Evolutionary conservation across 1,140 invertebrate species (phyloP).

Genomic region (Drosophila sucinea): DNA sequence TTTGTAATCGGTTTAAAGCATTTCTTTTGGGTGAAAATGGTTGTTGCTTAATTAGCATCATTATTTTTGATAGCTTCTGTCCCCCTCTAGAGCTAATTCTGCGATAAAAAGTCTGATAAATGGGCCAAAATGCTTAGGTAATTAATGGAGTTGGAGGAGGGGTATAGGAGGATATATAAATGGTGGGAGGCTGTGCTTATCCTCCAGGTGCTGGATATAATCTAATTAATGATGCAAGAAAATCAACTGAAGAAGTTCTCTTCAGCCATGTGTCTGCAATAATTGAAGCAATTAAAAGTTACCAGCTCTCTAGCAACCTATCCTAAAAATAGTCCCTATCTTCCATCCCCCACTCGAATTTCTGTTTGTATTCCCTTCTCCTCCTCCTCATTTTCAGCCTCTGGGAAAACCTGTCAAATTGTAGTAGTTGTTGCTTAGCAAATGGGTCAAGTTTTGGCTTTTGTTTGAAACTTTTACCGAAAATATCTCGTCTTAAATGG

Average conservation of each 20-base stretch:
- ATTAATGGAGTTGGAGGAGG: conserved; percentile 55
- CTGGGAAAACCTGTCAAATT: conserved; percentile 1
- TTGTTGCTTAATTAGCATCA: conserved; percentile 75
- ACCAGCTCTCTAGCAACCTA: conserved; percentile 19
- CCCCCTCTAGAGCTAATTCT: conserved; percentile 7
- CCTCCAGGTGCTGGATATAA: conserved; percentile 39
- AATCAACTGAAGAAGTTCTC: conserved; percentile 16
- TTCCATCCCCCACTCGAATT: conserved; percentile 23
- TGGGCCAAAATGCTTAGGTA: conserved; percentile 51
- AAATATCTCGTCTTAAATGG: conserved; percentile 40
- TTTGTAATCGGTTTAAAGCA: conserved; percentile 70
- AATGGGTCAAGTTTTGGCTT: conserved; percentile 26
- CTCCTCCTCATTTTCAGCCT: background rate
- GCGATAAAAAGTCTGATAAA: conserved; percentile 52
- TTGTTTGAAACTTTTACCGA: conserved; percentile 42
- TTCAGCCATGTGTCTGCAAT: conserved; percentile 6
- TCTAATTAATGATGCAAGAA: conserved; percentile 58
- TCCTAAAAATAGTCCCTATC: background rate
- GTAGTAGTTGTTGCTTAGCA: conserved; percentile 8
- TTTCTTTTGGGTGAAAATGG: conserved; percentile 47
- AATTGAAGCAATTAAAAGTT: conserved; percentile 60
- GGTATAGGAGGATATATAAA: background rate
- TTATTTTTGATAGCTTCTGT: conserved; percentile 74
- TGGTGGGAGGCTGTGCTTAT: conserved; percentile 15
- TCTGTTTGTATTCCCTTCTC: background rate